Evolutionary conservation across 2,888 invertebrate species (phyloP).

Genomic region (Diadromus collaris): DNA sequence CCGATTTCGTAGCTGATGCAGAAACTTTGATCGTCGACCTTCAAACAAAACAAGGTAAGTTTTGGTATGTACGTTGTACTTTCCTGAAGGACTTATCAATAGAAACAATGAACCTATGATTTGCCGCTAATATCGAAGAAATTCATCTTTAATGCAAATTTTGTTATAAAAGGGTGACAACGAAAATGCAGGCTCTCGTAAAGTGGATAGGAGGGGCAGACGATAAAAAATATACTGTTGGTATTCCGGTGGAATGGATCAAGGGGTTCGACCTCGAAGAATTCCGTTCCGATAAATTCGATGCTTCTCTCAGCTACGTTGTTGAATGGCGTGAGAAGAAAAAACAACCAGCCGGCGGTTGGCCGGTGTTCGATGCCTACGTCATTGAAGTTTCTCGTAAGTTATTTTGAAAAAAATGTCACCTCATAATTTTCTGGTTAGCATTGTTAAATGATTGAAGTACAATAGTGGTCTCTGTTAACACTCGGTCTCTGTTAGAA

Average conservation of each 20-base stretch:
- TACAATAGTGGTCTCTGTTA: not conserved
- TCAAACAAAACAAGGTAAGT: not conserved
- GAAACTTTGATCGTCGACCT: not conserved
- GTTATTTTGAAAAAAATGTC: not conserved
- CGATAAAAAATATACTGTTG: constrained; percentile 32
- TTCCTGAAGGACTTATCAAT: not conserved
- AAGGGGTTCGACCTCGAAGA: constrained; percentile 20
- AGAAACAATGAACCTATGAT: not conserved
- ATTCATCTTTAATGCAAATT: not conserved
- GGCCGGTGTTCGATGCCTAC: constrained; percentile 25
- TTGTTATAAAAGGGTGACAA: not conserved
- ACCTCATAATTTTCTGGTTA: not conserved
- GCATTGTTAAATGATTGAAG: not conserved
- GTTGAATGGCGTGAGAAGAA: constrained; percentile 33
- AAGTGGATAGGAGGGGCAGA: constrained; percentile 41
- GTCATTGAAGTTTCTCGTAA: constrained; percentile 36
- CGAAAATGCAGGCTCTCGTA: constrained; percentile 30
- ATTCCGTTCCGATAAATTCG: constrained; percentile 25
- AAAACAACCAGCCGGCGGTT: constrained; percentile 20
- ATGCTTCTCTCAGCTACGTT: constrained; percentile 29
- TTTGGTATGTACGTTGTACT: not conserved
- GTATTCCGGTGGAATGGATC: constrained; percentile 41
- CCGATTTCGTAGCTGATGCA: not conserved
- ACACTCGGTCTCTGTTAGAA: not conserved
- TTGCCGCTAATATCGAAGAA: not conserved